Conservation (phyloP, 2,797 vertebrate genomes). For the Parambassis ranga region DNA sequence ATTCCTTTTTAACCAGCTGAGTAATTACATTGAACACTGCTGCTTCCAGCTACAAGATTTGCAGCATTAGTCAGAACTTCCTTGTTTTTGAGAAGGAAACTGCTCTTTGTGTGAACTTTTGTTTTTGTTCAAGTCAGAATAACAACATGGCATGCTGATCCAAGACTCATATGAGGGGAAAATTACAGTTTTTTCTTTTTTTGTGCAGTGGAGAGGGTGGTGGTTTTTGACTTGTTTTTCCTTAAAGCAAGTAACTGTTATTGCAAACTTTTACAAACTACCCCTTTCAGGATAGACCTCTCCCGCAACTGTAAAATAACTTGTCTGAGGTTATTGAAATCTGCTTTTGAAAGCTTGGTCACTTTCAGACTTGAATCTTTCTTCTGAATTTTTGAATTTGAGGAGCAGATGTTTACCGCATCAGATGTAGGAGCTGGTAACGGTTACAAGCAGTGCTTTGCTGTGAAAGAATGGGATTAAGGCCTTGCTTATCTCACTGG, state of each 20-base stretch:
- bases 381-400: neutral
- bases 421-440: neutral
- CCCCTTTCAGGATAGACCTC: no score
- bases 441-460: neutral
- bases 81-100: conserved; percentile 1
- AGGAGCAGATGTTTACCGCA: conserved; percentile 5
- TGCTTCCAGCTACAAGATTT: neutral
- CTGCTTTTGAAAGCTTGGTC: neutral
- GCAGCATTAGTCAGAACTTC: neutral
- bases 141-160: neutral
- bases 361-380: neutral
- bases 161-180: no score
- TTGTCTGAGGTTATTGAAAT: neutral
- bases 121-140: conserved; percentile 4
- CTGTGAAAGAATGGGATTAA: neutral
- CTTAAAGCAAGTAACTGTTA: no score
- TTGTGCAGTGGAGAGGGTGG: neutral
- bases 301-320: neutral
- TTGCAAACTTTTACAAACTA: no score
- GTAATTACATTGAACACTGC: neutral
- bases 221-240: no score
- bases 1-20: neutral
- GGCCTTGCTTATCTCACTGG: neutral
- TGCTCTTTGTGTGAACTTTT: neutral
- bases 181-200: no score